These are phyloP conservation scores for Xylota segnis DNA, from an alignment of 2,888 invertebrate genomes.

Conservation along the genomic window DNA sequence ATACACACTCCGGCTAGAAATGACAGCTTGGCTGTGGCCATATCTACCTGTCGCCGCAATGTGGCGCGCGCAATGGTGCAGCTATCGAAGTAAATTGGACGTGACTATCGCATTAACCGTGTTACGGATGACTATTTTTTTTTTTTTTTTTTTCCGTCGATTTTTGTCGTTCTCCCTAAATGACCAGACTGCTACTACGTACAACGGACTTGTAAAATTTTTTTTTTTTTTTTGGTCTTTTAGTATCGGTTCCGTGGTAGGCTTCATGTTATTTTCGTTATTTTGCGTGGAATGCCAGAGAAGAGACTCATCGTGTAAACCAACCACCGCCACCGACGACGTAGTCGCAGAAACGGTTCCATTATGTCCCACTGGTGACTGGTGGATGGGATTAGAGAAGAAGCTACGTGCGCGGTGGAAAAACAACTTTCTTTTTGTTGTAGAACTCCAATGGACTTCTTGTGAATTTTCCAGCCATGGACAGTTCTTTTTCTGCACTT, in stretches of 20 bases:
- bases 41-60: slow-evolving; percentile 62
- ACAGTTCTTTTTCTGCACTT: slow-evolving; percentile 29
- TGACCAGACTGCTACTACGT: slow-evolving; percentile 47
- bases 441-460: slow-evolving; percentile 45
- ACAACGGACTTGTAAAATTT: slow-evolving; percentile 47
- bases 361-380: slow-evolving; percentile 54
- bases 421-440: slow-evolving; percentile 74
- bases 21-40: slow-evolving; percentile 66
- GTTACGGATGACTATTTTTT: slow-evolving; percentile 68
- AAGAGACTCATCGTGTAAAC: slow-evolving; percentile 8
- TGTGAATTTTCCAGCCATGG: slow-evolving; percentile 34
- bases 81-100: slow-evolving; percentile 76
- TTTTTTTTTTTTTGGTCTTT: slow-evolving; percentile 1
- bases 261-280: neutral
- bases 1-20: slow-evolving; percentile 39
- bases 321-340: slow-evolving; percentile 14
- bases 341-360: slow-evolving; percentile 58
- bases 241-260: slow-evolving; percentile 24
- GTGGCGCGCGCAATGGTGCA: slow-evolving; percentile 25
- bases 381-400: slow-evolving; percentile 37
- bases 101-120: slow-evolving; percentile 77
- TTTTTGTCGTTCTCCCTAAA: slow-evolving; percentile 66
- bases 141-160: slow-evolving; percentile 20
- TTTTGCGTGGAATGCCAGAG: slow-evolving; percentile 25
- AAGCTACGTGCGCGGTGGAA: slow-evolving; percentile 27